Evolutionary conservation across 1,140 invertebrate genomes (phyloP).

Genomic region (Drosophila rufa): DNA sequence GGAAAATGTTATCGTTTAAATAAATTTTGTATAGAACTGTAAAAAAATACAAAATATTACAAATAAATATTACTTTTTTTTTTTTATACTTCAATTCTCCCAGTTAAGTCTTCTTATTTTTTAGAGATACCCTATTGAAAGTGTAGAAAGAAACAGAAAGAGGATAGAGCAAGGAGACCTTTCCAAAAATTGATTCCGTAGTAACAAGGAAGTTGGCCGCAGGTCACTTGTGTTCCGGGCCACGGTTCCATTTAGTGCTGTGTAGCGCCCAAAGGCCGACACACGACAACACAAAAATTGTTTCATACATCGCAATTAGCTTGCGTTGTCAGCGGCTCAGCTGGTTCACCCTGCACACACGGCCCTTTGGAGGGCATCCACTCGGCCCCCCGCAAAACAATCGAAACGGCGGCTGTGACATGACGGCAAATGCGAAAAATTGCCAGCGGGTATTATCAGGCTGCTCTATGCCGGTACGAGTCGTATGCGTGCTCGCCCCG

Average conservation of each 20-base stretch:
- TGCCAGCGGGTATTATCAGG: slow-evolving; percentile 63
- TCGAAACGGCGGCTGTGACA: slow-evolving; percentile 63
- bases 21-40: too few relatives aligned
- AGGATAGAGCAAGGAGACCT: slow-evolving; percentile 3
- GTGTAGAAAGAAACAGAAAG: slow-evolving; percentile 1
- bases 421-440: slow-evolving; percentile 71
- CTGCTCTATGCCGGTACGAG: slow-evolving; percentile 4
- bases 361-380: neutral
- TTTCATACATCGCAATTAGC: slow-evolving; percentile 73
- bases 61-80: too few relatives aligned
- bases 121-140: neutral
- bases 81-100: too few relatives aligned
- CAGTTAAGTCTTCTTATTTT: neutral
- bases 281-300: slow-evolving; percentile 52
- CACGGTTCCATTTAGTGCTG: slow-evolving; percentile 32
- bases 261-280: slow-evolving; percentile 53
- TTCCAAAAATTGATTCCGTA: slow-evolving; percentile 50
- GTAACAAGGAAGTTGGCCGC: slow-evolving; percentile 41
- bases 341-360: neutral
- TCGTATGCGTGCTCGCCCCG: neutral
- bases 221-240: slow-evolving; percentile 47
- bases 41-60: too few relatives aligned
- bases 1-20: too few relatives aligned
- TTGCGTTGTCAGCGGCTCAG: slow-evolving; percentile 47
- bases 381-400: slow-evolving; percentile 41